Conservation (phyloP, 2,113 vertebrate species). For the Solenodon paradoxus region DNA sequence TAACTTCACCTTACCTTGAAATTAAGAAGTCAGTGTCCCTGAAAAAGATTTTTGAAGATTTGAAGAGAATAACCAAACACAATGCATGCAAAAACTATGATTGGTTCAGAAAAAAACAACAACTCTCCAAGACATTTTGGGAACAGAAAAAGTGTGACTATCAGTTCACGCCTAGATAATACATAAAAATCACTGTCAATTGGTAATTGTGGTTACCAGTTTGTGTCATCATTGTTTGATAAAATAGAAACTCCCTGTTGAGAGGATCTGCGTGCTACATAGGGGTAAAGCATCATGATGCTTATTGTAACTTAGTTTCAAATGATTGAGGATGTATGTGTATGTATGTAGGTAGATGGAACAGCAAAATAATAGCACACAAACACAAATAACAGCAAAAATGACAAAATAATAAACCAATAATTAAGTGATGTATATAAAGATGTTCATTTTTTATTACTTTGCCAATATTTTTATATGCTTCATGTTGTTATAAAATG, state of each 20-base stretch:
- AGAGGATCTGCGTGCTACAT: neutral
- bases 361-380: neutral
- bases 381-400: neutral
- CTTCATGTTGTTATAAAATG: neutral
- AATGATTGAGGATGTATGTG: neutral
- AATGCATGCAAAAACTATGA: neutral
- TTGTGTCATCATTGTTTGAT: neutral
- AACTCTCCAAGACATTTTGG: neutral
- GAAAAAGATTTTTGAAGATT: constrained; percentile 3
- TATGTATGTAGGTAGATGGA: neutral
- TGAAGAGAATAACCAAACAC: neutral
- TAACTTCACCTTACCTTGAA: too few species aligned
- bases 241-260: neutral
- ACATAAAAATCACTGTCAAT: neutral
- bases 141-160: neutral
- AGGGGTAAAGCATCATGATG: neutral
- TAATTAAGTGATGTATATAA: neutral
- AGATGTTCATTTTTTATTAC: neutral
- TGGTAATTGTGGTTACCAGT: neutral
- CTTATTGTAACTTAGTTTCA: constrained; percentile 6
- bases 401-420: neutral
- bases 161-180: neutral
- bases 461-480: neutral
- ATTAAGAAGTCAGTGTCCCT: neutral
- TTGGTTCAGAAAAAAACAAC: neutral